phyloP scores from a whole-genome alignment of 2,113 vertebrate species.

The Australoheros scitulus region DNA sequence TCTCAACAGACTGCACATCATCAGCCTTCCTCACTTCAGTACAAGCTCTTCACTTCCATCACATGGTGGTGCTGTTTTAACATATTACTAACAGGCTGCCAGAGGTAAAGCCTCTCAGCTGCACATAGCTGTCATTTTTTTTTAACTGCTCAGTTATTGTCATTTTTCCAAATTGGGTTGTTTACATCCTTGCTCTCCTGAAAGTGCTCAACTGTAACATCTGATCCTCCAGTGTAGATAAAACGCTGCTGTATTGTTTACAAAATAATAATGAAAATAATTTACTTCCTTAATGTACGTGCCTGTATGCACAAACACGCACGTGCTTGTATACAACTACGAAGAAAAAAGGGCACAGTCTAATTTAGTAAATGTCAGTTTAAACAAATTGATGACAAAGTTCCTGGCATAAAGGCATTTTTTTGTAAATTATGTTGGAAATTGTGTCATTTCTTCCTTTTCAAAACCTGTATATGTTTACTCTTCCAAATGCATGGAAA shows the following conservation, averaged over 20 bases:
- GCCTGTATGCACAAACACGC: background rate
- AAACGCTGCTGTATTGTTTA: background rate
- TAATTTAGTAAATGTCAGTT: background rate
- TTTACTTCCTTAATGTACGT: background rate
- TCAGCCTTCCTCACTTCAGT: background rate
- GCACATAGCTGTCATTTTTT: background rate
- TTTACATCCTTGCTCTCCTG: background rate
- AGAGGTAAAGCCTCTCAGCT: background rate
- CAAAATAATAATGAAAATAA: background rate
- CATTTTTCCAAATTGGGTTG: background rate
- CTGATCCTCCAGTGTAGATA: background rate
- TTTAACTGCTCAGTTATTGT: background rate
- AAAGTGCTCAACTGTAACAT: background rate
- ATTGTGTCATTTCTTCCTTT: background rate
- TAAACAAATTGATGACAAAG: background rate
- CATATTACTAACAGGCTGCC: background rate
- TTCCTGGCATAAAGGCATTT: background rate
- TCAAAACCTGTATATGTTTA: background rate
- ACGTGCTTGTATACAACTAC: background rate
- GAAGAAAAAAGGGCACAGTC: background rate
- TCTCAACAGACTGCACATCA: background rate
- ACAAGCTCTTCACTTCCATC: background rate
- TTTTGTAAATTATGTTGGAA: background rate
- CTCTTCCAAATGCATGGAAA: background rate
- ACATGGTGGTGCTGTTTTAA: slow-evolving; percentile 46